Evolutionary conservation across 2,888 invertebrate genomes (phyloP).

Genomic region (Lagria hirta): DNA sequence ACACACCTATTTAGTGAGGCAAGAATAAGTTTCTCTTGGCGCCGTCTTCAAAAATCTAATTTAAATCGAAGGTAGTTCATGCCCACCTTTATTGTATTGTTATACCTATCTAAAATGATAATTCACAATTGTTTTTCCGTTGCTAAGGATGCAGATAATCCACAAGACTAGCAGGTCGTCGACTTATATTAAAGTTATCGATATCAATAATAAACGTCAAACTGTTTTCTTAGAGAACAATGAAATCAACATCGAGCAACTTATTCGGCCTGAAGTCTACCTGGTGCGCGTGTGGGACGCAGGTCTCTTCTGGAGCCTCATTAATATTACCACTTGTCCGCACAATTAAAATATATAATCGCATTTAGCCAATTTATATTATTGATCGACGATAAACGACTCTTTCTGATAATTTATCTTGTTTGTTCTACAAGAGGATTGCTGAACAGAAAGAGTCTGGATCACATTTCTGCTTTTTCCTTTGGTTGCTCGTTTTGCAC

Average conservation of each 20-base stretch:
- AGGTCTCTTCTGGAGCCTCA: conserved; percentile 46
- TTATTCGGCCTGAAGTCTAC: conserved; percentile 33
- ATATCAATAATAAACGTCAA: conserved; percentile 25
- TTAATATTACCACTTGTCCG: conserved; percentile 54
- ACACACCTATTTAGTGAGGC: too few relatives aligned
- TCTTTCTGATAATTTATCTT: conserved; percentile 49
- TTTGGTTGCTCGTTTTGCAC: conserved; percentile 32
- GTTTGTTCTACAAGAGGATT: conserved; percentile 40
- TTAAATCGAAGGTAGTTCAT: not conserved
- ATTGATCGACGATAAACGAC: conserved; percentile 54
- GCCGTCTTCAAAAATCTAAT: not conserved
- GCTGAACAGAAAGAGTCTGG: conserved; percentile 42
- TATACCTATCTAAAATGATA: not conserved
- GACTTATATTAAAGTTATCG: conserved; percentile 12
- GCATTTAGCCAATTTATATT: conserved; percentile 55
- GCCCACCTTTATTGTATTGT: conserved; percentile 1
- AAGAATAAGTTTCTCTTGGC: too few relatives aligned
- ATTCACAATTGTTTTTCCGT: conserved; percentile 3
- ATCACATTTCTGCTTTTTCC: conserved; percentile 31
- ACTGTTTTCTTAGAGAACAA: conserved; percentile 17
- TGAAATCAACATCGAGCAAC: conserved; percentile 12
- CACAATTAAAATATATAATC: conserved; percentile 56
- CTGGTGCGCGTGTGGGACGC: conserved; percentile 49
- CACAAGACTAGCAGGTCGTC: conserved; percentile 10
- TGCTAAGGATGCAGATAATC: conserved; percentile 3